These are phyloP conservation scores for Rhagoletis pomonella DNA, from an alignment of 1,140 invertebrate genomes.

Conservation along the genomic window DNA sequence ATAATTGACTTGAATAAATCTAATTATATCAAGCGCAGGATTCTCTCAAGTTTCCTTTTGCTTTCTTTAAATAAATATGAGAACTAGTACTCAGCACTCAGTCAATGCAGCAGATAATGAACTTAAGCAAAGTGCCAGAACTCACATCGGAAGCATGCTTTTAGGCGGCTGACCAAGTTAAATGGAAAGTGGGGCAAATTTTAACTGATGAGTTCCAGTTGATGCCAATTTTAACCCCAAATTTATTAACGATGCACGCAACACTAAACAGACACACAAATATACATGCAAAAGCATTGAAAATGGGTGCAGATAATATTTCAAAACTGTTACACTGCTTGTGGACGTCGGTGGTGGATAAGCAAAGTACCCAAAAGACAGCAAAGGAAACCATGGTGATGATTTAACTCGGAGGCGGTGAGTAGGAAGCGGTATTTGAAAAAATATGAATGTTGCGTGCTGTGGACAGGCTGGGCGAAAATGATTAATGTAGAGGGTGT, in stretches of 20 bases:
- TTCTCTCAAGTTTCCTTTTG: neutral
- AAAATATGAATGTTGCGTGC: conserved; percentile 48
- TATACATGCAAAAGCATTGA: neutral
- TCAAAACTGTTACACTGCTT: conserved; percentile 16
- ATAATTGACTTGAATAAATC: conserved; percentile 19
- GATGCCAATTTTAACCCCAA: conserved; percentile 41
- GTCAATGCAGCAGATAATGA: conserved; percentile 16
- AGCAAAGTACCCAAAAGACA: neutral
- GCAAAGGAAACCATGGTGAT: neutral
- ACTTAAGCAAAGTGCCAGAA: neutral
- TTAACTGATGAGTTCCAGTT: conserved; percentile 17
- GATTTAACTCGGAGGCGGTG: neutral
- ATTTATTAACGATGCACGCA: conserved; percentile 21
- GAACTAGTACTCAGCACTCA: neutral
- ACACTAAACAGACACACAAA: neutral
- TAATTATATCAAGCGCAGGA: conserved; percentile 26
- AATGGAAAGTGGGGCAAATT: conserved; percentile 30
- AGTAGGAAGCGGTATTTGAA: neutral
- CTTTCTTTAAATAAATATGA: neutral
- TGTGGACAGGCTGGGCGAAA: conserved; percentile 35
- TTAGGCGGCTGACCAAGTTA: conserved; percentile 13
- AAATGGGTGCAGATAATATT: neutral
- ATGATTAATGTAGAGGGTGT: conserved; percentile 40
- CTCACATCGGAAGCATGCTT: neutral
- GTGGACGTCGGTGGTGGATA: neutral